Evolutionary conservation across 2,888 invertebrate genomes (phyloP), one percentile per base, ranked within the genome.

Genomic region (Spilarctia lutea): DNA sequence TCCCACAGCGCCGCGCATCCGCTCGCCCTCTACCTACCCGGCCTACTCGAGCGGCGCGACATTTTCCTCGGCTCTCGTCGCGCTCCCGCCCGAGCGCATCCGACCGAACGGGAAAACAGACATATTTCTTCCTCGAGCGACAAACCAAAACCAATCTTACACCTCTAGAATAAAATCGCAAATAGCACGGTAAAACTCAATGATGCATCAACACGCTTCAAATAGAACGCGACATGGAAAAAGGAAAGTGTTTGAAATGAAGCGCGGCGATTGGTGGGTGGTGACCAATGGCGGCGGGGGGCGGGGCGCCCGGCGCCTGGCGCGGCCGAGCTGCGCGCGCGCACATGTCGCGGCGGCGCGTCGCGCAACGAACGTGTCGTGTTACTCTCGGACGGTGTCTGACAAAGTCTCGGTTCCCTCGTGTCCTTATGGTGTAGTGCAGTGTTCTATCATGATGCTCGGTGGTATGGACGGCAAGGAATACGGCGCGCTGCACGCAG

Each of bases 401-500:
- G 71, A 35, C 48, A 24, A n/a, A 63, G 72, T 66, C 27, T 65
- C 75, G 72, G 71, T 71, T 73, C 72, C 75, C 67, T 52, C 73
- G 78, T 83, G 83, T 85, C 72, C 85, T 82, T 79, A 81, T 81
- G 84, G 81, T 81, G 84, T 73, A 84, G 84, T 84, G 84, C 68
- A 83, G 90, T 91, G 91, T 84, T 83, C 86, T 88, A 90, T 85
- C 85, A 91, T 89, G 92, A 95, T 95, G 95, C 90, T 95, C 88
- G 94, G 93, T 80, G 94, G 92, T 69, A 96, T 96, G 95, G 95
- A 95, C 87, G 95, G 95, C 85, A 96, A 96, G 91, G 95, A 96
- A 91, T 96, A 95, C 90, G 95, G 95, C 79, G 94, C 95, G 90
- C 92, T 95, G 92, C 95, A 95, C 80, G 95, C 94, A 35, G 94